Conservation (phyloP, 2,888 invertebrate species). For the Andrena bicolor region DNA sequence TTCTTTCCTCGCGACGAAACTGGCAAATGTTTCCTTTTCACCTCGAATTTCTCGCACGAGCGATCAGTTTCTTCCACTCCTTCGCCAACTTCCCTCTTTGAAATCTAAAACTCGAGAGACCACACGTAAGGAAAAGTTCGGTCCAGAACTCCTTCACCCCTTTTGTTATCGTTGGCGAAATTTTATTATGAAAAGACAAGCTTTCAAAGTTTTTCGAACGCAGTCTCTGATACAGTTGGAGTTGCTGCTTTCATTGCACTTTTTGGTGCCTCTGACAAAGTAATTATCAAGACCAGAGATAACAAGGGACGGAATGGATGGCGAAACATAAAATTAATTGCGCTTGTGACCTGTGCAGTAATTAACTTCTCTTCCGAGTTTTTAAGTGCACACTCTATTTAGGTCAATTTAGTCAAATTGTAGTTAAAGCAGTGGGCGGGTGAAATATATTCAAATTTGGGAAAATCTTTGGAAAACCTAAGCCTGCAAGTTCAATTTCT, state of each 20-base stretch:
- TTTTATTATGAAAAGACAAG: not conserved
- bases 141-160: not conserved
- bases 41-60: slow-evolving; percentile 1
- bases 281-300: slow-evolving; percentile 4
- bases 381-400: not conserved
- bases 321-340: too few species aligned
- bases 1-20: not conserved
- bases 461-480: too few species aligned
- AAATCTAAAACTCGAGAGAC: not conserved
- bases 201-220: slow-evolving; percentile 10
- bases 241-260: slow-evolving; percentile 8
- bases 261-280: slow-evolving; percentile 10
- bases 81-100: not conserved
- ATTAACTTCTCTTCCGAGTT: too few species aligned
- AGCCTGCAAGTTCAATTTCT: too few species aligned
- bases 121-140: not conserved
- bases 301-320: not conserved
- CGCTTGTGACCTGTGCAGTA: too few species aligned
- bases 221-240: not conserved
- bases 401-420: not conserved
- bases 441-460: too few species aligned
- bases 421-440: not conserved
- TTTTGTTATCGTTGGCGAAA: slow-evolving; percentile 20
- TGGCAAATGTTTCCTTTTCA: not conserved
- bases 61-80: not conserved